phyloP scores from a whole-genome alignment of 2,888 invertebrate genomes.

The Rhabditoides inermis region DNA sequence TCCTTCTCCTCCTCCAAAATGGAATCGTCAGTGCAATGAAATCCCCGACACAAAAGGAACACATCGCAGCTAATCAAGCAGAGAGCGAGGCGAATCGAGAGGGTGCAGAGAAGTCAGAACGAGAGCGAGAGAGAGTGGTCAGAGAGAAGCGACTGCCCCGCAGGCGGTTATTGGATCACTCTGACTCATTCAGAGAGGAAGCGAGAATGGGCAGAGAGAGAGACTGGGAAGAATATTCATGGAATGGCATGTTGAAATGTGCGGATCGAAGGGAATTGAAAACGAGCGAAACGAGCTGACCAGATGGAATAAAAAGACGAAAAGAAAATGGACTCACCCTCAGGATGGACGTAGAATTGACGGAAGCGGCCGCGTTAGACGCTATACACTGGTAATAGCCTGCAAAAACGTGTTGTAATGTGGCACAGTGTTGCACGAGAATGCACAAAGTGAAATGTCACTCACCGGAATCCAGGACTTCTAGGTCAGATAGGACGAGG shows the following conservation, averaged over 20 bases:
- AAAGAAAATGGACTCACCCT: slow-evolving; percentile 29
- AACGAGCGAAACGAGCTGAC: slow-evolving; percentile 7
- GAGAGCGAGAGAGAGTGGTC: too few relatives aligned
- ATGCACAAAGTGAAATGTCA: not conserved
- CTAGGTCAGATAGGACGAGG: slow-evolving; percentile 41
- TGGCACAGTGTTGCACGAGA: not conserved
- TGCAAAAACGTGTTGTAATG: not conserved
- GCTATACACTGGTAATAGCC: slow-evolving; percentile 46
- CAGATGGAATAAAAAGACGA: not conserved
- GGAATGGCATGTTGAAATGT: not conserved
- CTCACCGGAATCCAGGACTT: slow-evolving; percentile 48
- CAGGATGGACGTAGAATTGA: slow-evolving; percentile 47
- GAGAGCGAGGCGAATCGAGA: too few relatives aligned
- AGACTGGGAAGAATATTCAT: slow-evolving; percentile 10
- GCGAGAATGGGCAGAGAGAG: not conserved
- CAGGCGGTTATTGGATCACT: too few relatives aligned
- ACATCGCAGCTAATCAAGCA: too few relatives aligned
- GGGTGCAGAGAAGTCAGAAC: too few relatives aligned
- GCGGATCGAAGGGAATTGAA: slow-evolving; percentile 2
- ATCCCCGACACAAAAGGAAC: too few relatives aligned
- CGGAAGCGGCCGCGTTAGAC: slow-evolving; percentile 45
- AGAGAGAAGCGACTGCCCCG: too few relatives aligned
- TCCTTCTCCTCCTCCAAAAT: too few relatives aligned
- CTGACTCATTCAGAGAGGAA: not conserved
- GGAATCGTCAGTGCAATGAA: too few relatives aligned